Percentiles rank a stretch among this genome's conserved stretches.
phyloP scores from a whole-genome alignment of 2,888 invertebrate species.

The Pseudococcus viburni region DNA sequence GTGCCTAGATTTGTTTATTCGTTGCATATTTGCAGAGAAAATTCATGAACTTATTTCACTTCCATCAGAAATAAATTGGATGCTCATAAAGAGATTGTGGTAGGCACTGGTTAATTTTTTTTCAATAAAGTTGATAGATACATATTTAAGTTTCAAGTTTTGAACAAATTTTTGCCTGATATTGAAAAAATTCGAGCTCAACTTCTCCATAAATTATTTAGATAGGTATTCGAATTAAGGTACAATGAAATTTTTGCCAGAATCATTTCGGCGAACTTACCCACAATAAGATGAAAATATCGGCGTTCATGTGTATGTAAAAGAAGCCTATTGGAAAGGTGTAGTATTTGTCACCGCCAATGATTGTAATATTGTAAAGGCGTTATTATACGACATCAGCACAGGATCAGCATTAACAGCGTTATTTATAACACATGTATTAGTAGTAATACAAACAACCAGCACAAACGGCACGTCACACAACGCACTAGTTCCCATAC shows the following conservation, averaged over 20 bases:
- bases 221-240: too few species aligned
- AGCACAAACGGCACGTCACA: slow-evolving; percentile 60
- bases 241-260: too few species aligned
- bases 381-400: slow-evolving; percentile 58
- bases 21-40: slow-evolving; percentile 2
- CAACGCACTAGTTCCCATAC: slow-evolving; percentile 65
- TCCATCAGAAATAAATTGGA: background rate
- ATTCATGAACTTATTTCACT: background rate
- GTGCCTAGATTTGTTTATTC: background rate
- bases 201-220: too few species aligned
- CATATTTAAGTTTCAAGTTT: too few species aligned
- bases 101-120: too few species aligned
- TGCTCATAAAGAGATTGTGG: too few species aligned
- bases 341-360: slow-evolving; percentile 56
- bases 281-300: slow-evolving; percentile 64
- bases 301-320: slow-evolving; percentile 64
- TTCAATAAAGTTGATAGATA: too few species aligned
- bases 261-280: slow-evolving; percentile 45
- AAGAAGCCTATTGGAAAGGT: slow-evolving; percentile 37
- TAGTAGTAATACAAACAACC: slow-evolving; percentile 36
- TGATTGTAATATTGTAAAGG: slow-evolving; percentile 9
- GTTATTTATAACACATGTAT: slow-evolving; percentile 36
- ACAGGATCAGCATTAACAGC: slow-evolving; percentile 42
- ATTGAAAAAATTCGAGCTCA: too few species aligned
- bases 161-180: too few species aligned